Evolutionary conservation across 2,888 invertebrate species (phyloP), one percentile per base, ranked within the genome.

Genomic region (Spodoptera exigua): DNA sequence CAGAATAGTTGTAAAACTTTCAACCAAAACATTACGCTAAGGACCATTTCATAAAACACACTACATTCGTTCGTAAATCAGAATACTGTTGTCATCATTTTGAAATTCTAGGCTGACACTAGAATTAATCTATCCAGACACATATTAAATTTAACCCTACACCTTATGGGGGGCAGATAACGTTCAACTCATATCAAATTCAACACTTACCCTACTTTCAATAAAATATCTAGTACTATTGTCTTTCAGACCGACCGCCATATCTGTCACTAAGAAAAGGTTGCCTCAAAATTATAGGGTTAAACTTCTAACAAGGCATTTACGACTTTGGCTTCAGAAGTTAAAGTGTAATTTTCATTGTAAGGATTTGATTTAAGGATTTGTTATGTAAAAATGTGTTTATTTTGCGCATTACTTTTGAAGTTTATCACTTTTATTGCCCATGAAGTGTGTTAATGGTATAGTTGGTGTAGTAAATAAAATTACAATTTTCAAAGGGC

Each of bases 341-440:
- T 0, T 40, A 49, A 34, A 18, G 58, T 61, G 14, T 17, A 16
- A 27, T 53, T 61, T 70, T 1, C 1, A 18, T 7, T 44, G 45
- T 3, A 3, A 0, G 2, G 0, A 7, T 53, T 37, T 35, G 10
- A 62, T 43, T n/a, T 44, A 43, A 14, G 13, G 18, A 16, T 21
- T 21, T 14, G 55, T 57, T 37, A 56, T 54, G 65, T 61, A 67
- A 74, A 75, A 66, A 65, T 47, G 45, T 27, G 49, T 74, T 66
- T 73, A 70, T 69, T 66, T 62, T 63, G 71, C 55, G 64, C 74
- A 75, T 80, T 57, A 69, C 66, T 72, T 76, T 65, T 62, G 52
- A 56, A 60, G 61, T 78, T 76, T 81, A 79, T 80, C 77, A 76
- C 61, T 67, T 80, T 78, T 77, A 79, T 78, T 64, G 70, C 48